phyloP scores from a whole-genome alignment of 2,797 vertebrate species.

The Columba guinea region DNA sequence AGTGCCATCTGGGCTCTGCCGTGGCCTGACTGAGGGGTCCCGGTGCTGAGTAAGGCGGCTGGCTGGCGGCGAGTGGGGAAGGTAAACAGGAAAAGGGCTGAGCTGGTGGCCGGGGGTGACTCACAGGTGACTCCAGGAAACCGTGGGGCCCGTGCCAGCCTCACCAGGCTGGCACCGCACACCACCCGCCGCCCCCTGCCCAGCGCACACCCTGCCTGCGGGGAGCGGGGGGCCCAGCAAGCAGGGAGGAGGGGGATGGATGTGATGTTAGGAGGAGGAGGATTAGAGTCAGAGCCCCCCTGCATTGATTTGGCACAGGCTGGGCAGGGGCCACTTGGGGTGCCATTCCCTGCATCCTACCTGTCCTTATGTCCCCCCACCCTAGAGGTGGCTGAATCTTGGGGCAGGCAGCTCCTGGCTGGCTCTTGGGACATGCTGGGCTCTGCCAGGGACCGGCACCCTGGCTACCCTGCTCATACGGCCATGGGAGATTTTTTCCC shows the following conservation, averaged over 20 bases:
- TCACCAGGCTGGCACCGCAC: not conserved
- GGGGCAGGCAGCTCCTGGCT: not conserved
- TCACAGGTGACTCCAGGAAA: constrained; percentile 57
- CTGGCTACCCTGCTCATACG: not conserved
- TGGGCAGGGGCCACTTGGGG: not conserved
- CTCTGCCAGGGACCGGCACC: not conserved
- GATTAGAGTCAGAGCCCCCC: too few relatives aligned
- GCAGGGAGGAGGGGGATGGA: too few relatives aligned
- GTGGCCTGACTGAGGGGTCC: not conserved
- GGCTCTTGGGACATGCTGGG: not conserved
- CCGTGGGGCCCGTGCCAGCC: constrained; percentile 5
- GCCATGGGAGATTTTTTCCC: not conserved
- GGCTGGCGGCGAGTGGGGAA: constrained; percentile 16
- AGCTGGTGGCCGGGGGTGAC: constrained; percentile 38
- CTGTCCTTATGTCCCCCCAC: not conserved
- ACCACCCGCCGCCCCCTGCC: not conserved
- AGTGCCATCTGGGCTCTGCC: not conserved
- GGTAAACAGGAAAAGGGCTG: constrained; percentile 71
- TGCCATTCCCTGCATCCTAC: not conserved
- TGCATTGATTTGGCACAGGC: not conserved
- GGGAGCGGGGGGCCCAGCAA: not conserved
- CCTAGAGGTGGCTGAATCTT: not conserved
- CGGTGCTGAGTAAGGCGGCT: constrained; percentile 13
- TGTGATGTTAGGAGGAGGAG: fast-evolving
- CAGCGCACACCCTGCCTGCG: not conserved